Percentiles rank a stretch among this genome's conserved stretches.
phyloP scores from a whole-genome alignment of 2,797 vertebrate species.

The Hirundo rustica region DNA sequence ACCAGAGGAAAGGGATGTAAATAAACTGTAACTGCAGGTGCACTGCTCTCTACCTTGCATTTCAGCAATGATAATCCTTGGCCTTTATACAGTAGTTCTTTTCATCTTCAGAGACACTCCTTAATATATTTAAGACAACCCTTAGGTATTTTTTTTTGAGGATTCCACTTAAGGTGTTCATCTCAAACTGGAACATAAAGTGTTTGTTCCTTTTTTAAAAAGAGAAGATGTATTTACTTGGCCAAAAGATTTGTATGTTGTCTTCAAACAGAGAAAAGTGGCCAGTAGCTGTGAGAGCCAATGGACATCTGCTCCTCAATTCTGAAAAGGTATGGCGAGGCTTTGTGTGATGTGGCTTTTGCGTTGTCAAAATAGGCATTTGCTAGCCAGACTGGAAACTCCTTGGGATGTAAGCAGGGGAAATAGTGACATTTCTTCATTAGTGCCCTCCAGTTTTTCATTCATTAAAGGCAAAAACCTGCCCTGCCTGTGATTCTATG shows the following conservation, averaged over 20 bases:
- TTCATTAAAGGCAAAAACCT: background rate
- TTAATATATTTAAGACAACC: background rate
- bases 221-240: background rate
- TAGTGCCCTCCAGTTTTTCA: background rate
- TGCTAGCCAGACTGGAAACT: background rate
- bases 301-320: conserved; percentile 97
- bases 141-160: background rate
- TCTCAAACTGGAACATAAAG: background rate
- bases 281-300: conserved; percentile 92
- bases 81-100: background rate
- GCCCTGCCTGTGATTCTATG: background rate
- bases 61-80: background rate
- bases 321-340: conserved; percentile 88
- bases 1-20: background rate
- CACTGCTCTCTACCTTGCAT: background rate
- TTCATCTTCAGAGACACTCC: background rate
- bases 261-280: conserved; percentile 87
- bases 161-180: background rate
- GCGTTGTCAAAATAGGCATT: background rate
- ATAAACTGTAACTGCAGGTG: background rate
- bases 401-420: background rate
- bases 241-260: background rate
- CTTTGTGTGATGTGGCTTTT: background rate
- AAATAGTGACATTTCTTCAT: background rate
- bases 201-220: background rate